Base-by-base conservation (phyloP, 2,797 vertebrate species). In the Argyrosomus regius region DNA sequence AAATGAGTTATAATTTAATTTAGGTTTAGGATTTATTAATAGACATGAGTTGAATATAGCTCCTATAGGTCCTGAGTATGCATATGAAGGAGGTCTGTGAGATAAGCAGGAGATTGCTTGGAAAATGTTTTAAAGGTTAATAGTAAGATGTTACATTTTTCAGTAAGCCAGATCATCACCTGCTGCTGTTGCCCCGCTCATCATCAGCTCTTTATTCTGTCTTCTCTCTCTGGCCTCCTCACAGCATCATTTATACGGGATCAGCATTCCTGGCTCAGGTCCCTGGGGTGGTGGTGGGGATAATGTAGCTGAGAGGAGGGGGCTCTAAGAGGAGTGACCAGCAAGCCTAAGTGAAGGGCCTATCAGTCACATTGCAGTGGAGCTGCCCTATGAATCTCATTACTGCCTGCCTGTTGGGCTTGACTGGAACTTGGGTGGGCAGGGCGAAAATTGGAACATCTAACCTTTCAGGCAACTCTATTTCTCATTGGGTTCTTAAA, bases 381-480 rank as follows among this genome's bases (percentile, higher is more conserved):
- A 94, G 94, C 87, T 75, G 79, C 88, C 74, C 92, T 82, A 91
- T 95, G 96, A 96, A 95, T 96, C 92, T 95, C 89, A 88, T 82
- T 77, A 91, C 91, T 92, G 88, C 73, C 80, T 88, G 72, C 88
- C 89, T 89, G 90, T 63, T 69, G 86, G 66, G 46, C 41, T 20
- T 4, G n/a, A 28, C 49, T 63, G 49, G 2, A 79, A 45, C 22
- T 16, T 1, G 81, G 53, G 50, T 74, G 84, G 12, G 72, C 0
- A 63, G 87, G 84, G 87, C 89, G 91, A 39, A 50, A 5, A 49
- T 9, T 31, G 39, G n/a, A 48, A 22, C 8, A 31, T 54, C 48
- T 63, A 6, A 8, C 39, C 41, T 74, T 22, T 54, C 43, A 60
- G 57, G n/a, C 28, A 50, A 11, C 9, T 26, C 9, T 26, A 9